Conservation (phyloP, 2,113 vertebrate species). For the Coptodon bakossiorum region DNA sequence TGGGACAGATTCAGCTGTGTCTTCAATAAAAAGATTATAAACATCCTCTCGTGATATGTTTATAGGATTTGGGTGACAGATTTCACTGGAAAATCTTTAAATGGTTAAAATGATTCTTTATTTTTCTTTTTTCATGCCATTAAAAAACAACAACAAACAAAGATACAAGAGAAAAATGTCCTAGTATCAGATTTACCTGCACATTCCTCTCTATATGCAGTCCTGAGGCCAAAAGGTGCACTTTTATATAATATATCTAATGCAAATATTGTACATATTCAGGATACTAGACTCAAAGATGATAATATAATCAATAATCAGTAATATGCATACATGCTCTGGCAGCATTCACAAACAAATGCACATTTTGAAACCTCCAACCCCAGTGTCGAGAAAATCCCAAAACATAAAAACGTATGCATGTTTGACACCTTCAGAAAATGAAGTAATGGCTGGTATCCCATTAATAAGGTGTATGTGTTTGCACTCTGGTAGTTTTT, state of each 20-base stretch:
- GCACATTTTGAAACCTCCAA: neutral
- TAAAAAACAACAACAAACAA: neutral
- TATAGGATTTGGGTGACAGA: neutral
- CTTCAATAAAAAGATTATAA: conserved; percentile 1
- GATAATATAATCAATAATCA: neutral
- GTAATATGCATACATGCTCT: neutral
- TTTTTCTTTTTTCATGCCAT: neutral
- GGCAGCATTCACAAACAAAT: neutral
- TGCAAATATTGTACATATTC: neutral
- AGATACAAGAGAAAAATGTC: neutral
- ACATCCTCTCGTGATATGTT: neutral
- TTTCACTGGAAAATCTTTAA: neutral
- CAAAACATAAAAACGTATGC: neutral
- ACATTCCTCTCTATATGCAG: neutral
- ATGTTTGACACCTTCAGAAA: neutral
- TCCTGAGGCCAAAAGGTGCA: too few relatives aligned
- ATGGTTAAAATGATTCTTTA: neutral
- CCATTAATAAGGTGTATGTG: neutral
- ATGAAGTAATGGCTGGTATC: neutral
- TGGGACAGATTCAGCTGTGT: neutral
- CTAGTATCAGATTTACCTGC: neutral
- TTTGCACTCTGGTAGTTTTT: neutral
- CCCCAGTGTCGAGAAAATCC: neutral
- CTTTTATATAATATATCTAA: neutral
- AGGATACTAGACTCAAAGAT: neutral